Conservation (phyloP, 2,797 vertebrate species). For the Poeciliopsis paucimaculata region DNA sequence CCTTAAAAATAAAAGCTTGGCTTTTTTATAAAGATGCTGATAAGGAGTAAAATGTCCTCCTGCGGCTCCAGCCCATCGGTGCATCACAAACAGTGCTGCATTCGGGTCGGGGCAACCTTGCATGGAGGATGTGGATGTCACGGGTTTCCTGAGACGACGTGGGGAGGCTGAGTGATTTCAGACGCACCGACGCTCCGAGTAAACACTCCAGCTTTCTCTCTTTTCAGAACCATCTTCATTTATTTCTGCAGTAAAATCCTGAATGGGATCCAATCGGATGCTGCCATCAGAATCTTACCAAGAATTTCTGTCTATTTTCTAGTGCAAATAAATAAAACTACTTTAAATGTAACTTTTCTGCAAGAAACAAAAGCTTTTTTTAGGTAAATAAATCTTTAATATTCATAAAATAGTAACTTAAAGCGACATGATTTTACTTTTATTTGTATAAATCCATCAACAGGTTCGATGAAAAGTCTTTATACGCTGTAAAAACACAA, state of each 20-base stretch:
- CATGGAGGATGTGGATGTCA: slow-evolving; percentile 45
- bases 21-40: not conserved
- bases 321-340: too few species aligned
- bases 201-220: not conserved
- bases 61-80: slow-evolving; percentile 16
- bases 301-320: too few species aligned
- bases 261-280: slow-evolving; percentile 44
- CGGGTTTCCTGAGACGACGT: slow-evolving; percentile 45
- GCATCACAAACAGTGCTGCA: slow-evolving; percentile 29
- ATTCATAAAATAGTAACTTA: too few species aligned
- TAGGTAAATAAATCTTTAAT: too few species aligned
- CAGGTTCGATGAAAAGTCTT: too few species aligned
- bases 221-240: not conserved
- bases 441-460: too few species aligned
- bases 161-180: slow-evolving; percentile 64
- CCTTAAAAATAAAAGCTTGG: not conserved
- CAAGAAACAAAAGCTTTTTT: too few species aligned
- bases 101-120: slow-evolving; percentile 56
- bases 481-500: too few species aligned
- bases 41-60: not conserved
- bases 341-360: too few species aligned
- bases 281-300: slow-evolving; percentile 9
- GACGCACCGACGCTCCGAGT: slow-evolving; percentile 29
- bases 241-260: slow-evolving; percentile 26
- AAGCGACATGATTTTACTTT: too few species aligned